Evolutionary conservation across 2,888 invertebrate species (phyloP).

Genomic region (Acleris emargana): DNA sequence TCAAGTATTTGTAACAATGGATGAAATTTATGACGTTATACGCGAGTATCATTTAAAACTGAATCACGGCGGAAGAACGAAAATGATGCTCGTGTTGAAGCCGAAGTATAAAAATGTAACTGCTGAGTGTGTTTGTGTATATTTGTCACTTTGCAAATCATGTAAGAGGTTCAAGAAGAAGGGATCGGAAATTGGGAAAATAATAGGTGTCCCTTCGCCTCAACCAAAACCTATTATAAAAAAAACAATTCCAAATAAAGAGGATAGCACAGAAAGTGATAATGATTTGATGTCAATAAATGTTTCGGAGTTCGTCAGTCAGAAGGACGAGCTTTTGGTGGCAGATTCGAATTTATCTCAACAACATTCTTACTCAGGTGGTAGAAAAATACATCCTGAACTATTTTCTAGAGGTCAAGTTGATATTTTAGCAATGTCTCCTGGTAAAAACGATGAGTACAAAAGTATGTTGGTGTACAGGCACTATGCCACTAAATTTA

Average conservation of each 20-base stretch:
- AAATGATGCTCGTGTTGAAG: constrained; percentile 56
- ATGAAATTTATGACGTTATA: constrained; percentile 64
- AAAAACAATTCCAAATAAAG: neutral
- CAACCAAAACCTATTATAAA: no score
- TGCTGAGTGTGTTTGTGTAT: constrained; percentile 54
- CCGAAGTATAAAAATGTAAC: constrained; percentile 60
- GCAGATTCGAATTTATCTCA: neutral
- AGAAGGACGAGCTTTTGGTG: neutral
- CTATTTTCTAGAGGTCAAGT: constrained; percentile 60
- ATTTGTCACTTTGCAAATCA: constrained; percentile 53
- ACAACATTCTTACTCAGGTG: neutral
- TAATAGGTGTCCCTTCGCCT: neutral
- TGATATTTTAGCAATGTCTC: constrained; percentile 57
- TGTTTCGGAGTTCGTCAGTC: neutral
- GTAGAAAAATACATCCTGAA: constrained; percentile 48
- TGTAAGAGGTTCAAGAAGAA: constrained; percentile 45
- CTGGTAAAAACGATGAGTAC: constrained; percentile 51
- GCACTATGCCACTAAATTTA: constrained; percentile 55
- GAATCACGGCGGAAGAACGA: constrained; percentile 58
- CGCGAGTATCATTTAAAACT: constrained; percentile 53
- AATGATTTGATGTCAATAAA: constrained; percentile 3
- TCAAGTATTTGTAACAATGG: constrained; percentile 51
- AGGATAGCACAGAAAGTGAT: constrained; percentile 21
- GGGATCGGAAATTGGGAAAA: neutral
- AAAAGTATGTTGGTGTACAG: constrained; percentile 62